Base-by-base conservation (phyloP, 2,888 invertebrate species). In the Chironomus tentans region DNA sequence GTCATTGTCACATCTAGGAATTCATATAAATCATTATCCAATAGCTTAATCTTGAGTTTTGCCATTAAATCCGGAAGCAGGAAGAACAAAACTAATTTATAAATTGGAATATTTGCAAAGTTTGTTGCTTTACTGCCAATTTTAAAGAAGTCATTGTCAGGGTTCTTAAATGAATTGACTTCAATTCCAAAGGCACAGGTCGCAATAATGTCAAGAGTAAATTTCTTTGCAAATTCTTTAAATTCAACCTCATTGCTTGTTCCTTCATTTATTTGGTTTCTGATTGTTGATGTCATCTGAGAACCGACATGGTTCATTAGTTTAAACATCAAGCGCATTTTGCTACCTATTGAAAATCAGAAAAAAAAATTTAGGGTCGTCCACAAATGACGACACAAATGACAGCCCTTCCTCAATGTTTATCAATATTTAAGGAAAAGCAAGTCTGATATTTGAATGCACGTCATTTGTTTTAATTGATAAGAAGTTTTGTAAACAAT, bases 71-170 rank as follows among this genome's bases (percentile, higher is more conserved):
- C 72, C 21, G 77, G 77, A 21, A 70, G 18, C 2, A 28, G 4
- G 6, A 22, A 6, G 18, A 21, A 71, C 13, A 48, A n/a, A 15
- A 73, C 18, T 38, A 82, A 81, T 76, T 82, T 82, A 38, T 38
- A 38, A 38, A 38, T 10, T 38, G 38, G 38, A 2, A 77, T 2
- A 6, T 76, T 75, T 7, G 76, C 79, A 65, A 85, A 84, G 21
- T 81, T 81, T 0, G 85, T 82, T 1, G 83, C 80, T 6, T 80
- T 79, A 77, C 83, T 84, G 1, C 86, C 86, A 82, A 83, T 85
- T n/a, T 79, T 76, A 77, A 85, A 88, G 80, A 89, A 89, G 56
- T 85, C 81, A 78, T 88, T 88, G n/a, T 87, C 79, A 5, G 81
- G 82, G 0, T 87, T 82, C 1, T 80, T 80, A n/a, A 86, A 82